Evolutionary conservation across 1,140 invertebrate species (phyloP).

Genomic region (Magallana ariakensis): DNA sequence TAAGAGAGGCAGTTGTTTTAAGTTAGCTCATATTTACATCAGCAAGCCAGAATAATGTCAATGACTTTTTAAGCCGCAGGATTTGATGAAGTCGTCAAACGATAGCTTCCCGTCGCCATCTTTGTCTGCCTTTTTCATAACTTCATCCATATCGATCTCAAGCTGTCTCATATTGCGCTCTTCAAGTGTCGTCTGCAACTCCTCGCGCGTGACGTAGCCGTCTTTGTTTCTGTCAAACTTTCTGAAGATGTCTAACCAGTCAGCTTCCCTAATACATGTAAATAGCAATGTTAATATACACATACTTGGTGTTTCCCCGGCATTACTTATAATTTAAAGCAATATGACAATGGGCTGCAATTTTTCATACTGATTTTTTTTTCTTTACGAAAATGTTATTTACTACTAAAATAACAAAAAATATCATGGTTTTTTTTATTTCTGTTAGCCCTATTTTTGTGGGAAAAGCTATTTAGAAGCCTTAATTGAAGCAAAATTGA

Average conservation of each 20-base stretch:
- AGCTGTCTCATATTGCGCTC: not conserved
- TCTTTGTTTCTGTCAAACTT: conserved; percentile 42
- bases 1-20: too few relatives aligned
- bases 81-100: conserved; percentile 41
- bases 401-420: too few relatives aligned
- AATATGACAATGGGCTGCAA: too few relatives aligned
- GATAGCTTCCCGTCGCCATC: conserved; percentile 41
- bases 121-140: conserved; percentile 39
- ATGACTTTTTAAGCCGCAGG: not conserved
- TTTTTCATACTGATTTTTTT: too few relatives aligned
- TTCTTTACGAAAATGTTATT: too few relatives aligned
- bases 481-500: too few relatives aligned
- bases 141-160: conserved; percentile 34
- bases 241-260: not conserved
- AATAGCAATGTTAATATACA: not conserved
- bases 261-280: not conserved
- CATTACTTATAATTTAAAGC: too few relatives aligned
- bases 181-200: conserved; percentile 18
- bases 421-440: too few relatives aligned
- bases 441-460: too few relatives aligned
- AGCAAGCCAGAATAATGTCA: not conserved
- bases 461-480: too few relatives aligned
- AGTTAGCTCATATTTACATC: too few relatives aligned
- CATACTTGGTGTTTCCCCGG: too few relatives aligned
- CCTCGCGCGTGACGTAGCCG: conserved; percentile 36